phyloP scores from a whole-genome alignment of 2,888 invertebrate species.

The Nezara viridula region DNA sequence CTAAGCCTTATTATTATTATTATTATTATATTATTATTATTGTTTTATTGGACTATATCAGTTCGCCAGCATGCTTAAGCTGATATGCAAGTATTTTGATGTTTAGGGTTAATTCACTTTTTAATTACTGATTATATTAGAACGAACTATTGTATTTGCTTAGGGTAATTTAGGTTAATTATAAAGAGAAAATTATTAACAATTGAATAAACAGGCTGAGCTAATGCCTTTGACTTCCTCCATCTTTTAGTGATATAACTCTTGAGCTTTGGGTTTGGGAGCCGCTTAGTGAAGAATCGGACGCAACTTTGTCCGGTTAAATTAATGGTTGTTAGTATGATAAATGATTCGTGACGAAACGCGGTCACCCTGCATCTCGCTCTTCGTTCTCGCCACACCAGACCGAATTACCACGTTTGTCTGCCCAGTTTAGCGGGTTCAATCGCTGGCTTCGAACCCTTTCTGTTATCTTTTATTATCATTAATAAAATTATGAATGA shows the following conservation, averaged over 20 bases:
- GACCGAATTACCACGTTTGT: neutral
- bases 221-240: neutral
- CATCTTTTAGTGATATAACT: neutral
- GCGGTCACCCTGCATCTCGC: neutral
- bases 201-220: neutral
- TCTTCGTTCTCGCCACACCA: neutral
- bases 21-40: too few species aligned
- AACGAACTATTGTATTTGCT: too few species aligned
- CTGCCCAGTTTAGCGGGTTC: neutral
- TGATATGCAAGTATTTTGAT: too few species aligned
- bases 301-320: constrained; percentile 3
- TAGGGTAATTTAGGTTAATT: too few species aligned
- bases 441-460: too few species aligned
- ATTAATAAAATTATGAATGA: too few species aligned
- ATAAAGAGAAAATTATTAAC: neutral
- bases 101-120: too few species aligned
- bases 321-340: constrained; percentile 23
- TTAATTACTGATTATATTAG: too few species aligned
- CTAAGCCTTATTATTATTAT: too few species aligned
- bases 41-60: too few species aligned
- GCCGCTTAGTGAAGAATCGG: neutral
- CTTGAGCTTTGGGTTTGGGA: neutral
- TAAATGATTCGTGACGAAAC: neutral
- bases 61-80: too few species aligned
- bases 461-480: too few species aligned